Evolutionary conservation across 2,797 vertebrate genomes (phyloP).

Genomic region (Neosalanx taihuensis): DNA sequence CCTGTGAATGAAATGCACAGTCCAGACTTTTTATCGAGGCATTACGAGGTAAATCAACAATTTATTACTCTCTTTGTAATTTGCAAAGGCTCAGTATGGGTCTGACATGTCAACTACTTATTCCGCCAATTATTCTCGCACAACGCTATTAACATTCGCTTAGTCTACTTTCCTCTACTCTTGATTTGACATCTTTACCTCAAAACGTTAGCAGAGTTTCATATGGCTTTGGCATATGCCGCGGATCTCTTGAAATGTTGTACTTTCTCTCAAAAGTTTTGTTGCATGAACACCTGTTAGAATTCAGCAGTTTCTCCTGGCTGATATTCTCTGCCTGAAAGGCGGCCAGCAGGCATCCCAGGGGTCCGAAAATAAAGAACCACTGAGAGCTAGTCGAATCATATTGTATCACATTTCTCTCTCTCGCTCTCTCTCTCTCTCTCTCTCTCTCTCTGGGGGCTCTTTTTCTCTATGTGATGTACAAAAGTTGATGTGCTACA

Average conservation of each 20-base stretch:
- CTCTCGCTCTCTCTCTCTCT: not conserved
- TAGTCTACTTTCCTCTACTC: no score
- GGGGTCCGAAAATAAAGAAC: not conserved
- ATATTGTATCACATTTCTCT: slow-evolving; percentile 15
- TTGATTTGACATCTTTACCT: no score
- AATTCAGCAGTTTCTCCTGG: not conserved
- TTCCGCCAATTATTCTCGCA: no score
- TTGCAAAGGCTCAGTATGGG: no score
- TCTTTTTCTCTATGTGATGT: not conserved
- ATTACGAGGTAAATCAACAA: slow-evolving; percentile 5
- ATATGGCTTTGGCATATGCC: not conserved
- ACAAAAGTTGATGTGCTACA: not conserved
- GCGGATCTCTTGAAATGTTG: not conserved
- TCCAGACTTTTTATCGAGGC: not conserved
- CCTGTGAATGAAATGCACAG: not conserved
- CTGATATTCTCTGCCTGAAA: no score
- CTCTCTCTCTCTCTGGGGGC: not conserved
- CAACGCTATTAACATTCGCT: no score
- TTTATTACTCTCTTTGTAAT: not conserved
- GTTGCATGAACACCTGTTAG: not conserved
- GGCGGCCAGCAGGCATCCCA: not conserved
- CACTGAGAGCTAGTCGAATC: not conserved
- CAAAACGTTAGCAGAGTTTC: no score
- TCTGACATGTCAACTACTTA: no score
- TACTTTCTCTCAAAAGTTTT: not conserved